A percentile compares a stretch with the other conserved stretches of the same genome.
Conservation (phyloP, 2,113 vertebrate species). For the Macrotis lagotis region DNA sequence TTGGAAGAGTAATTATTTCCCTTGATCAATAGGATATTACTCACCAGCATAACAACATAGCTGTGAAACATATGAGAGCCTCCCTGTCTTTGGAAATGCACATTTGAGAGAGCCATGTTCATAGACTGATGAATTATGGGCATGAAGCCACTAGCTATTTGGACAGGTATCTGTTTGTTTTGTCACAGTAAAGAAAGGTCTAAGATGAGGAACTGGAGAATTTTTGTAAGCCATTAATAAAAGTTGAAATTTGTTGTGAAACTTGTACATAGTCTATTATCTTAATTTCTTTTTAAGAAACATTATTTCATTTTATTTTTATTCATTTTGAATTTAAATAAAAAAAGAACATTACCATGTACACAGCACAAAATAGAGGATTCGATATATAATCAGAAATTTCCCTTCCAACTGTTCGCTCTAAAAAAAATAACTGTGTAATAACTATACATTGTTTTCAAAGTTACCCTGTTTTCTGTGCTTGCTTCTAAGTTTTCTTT, state of each 20-base stretch:
- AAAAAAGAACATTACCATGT: background rate
- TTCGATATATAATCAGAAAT: background rate
- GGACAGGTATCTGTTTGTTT: background rate
- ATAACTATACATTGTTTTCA: background rate
- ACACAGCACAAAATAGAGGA: background rate
- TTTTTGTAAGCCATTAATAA: constrained; percentile 17
- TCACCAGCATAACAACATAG: background rate
- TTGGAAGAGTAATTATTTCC: constrained; percentile 49
- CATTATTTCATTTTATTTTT: background rate
- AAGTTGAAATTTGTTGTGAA: constrained; percentile 1
- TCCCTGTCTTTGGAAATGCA: background rate
- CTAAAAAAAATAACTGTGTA: background rate
- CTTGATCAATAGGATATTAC: background rate
- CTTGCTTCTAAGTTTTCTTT: background rate
- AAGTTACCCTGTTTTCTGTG: background rate
- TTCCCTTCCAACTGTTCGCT: background rate
- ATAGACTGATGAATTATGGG: background rate
- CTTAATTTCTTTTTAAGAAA: constrained; percentile 12
- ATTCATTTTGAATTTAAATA: background rate
- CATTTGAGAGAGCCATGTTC: background rate
- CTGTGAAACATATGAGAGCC: constrained; percentile 27
- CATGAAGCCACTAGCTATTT: background rate
- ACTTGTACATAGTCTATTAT: background rate
- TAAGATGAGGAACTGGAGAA: background rate
- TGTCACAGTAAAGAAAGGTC: background rate